These are phyloP conservation scores for Mythimna vitellina DNA, from an alignment of 2,888 invertebrate species.

Conservation along the genomic window DNA sequence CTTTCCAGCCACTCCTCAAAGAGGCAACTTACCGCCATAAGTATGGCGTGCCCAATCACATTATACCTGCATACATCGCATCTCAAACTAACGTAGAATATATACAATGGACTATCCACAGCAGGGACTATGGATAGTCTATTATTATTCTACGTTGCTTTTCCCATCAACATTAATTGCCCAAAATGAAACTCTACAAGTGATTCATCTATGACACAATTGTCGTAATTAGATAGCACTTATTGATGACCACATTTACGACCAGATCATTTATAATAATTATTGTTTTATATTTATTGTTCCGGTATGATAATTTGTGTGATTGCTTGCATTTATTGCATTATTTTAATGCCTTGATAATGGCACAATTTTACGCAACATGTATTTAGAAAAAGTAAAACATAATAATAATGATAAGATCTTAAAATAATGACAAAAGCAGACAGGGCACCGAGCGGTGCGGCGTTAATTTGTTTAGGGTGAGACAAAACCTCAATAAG, in stretches of 20 bases:
- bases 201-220: background rate
- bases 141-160: background rate
- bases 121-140: background rate
- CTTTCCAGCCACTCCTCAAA: too few relatives aligned
- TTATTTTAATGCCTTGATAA: conserved; percentile 8
- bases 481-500: background rate
- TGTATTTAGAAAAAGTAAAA: background rate
- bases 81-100: too few relatives aligned
- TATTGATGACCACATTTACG: background rate
- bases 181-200: background rate
- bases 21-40: too few relatives aligned
- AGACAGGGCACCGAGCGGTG: background rate
- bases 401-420: background rate
- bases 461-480: background rate
- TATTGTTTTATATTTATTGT: background rate
- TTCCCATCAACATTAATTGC: background rate
- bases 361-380: background rate
- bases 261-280: background rate
- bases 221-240: background rate
- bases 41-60: too few relatives aligned
- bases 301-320: conserved; percentile 1
- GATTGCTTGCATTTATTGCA: conserved; percentile 5
- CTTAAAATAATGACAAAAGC: background rate
- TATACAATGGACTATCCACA: too few relatives aligned
- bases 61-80: background rate